Evolutionary conservation across 2,113 vertebrate genomes (phyloP), one percentile per base, ranked within the genome.

Genomic region (Mormoops blainvillei): DNA sequence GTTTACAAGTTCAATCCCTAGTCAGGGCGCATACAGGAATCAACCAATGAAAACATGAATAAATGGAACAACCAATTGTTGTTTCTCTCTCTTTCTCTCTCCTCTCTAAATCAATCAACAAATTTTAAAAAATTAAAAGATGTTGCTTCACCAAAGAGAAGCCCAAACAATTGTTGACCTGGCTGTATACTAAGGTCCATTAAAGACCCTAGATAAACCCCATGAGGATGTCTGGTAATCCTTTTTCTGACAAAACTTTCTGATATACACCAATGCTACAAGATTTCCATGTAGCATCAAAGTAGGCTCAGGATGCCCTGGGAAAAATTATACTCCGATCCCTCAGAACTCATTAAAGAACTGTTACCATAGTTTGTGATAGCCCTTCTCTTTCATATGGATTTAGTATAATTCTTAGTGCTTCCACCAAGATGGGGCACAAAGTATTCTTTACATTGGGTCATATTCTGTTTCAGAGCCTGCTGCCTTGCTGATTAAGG

Each of bases 361-460:
- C 24, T 41, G 18, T 87, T 82, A 36, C 19, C 10, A 83, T 63
- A 43, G 61, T 52, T 87, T 88, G 19, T 73, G n/a, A 65, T 81
- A 85, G 50, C 13, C 41, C 48, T 94, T 95, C n/a, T 6, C 14
- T 20, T 95, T 85, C 67, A 61, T 28, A 73, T 41, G 87, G n/a
- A 65, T 70, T 85, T 91, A 54, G 10, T 43, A 70, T 76, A 97
- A 86, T 95, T 90, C 33, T 87, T 94, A 56, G 16, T 52, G 48
- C 48, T 80, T 87, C 81, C 63, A 83, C 54, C 6, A 78, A 89
- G 50, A 76, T 86, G 41, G 7, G 9, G 20, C 20, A 82, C 56
- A 89, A 81, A 56, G 41, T 78, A 58, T 28, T 8, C 15, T 52
- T 93, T 93, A 73, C 26, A 43, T 36, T 45, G 10, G 26, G 43